Base-by-base conservation (phyloP, 1,140 invertebrate species). In the Micrasema minimum region DNA sequence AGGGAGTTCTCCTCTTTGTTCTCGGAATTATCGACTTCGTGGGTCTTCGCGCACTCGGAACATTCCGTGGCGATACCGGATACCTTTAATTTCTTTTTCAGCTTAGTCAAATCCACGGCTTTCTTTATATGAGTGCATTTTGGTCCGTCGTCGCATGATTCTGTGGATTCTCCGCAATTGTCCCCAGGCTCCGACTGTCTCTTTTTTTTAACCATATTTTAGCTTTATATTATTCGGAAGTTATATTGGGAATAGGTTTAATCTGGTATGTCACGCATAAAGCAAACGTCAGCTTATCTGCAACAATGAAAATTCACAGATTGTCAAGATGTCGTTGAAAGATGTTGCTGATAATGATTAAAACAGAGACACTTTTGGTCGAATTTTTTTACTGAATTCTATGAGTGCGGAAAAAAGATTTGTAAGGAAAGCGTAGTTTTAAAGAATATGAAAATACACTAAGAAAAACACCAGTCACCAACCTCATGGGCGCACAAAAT, bases 91-190 rank as follows among this genome's bases (percentile, higher is more conserved):
- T 80, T 77, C 75, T 90, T 92, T 73, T 88, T 89, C 57, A 93
- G 78, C 43, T 84, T 84, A 3, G 80, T 80, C 43, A 90, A 77
- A 78, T 91, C 90, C 3, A 92, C 87, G 1, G 91, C 85, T 78
- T 91, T 91, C 5, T 85, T 83, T 50, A 92, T 85, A 79, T 94
- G 92, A 71, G 84, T 83, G 80, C 93, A 94, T 76, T 82, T 80
- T 51, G 81, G 81, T 45, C 80, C 79, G 71, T 89, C 89, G 53
- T 89, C 88, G 55, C 85, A 88, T 5, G 88, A 89, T 75, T 90
- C 89, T 1, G 89, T 88, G 0, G 86, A 86, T 68, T 85, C 85
- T 72, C 90, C 87, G 62, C 83, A 84, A 51, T 86, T 86, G 55
- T 83, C 81, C 20, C 82, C 84, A 2, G 85, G 85, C 72, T 90